Conservation (phyloP, 2,113 vertebrate species). For the Tyto alba region DNA sequence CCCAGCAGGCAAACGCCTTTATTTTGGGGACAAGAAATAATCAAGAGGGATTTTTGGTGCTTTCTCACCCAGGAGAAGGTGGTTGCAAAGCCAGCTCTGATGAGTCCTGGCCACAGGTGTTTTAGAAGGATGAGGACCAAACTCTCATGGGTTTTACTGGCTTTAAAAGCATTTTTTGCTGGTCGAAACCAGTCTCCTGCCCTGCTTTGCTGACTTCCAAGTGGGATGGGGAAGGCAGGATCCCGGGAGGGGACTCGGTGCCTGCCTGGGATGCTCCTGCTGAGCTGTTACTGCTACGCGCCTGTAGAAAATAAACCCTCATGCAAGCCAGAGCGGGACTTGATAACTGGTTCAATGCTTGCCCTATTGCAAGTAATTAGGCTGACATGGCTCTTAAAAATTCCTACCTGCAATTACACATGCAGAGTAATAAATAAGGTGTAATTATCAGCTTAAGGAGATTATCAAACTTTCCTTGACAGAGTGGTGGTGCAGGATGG, state of each 20-base stretch:
- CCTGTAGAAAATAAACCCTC: background rate
- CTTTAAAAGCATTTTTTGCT: background rate
- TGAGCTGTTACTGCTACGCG: background rate
- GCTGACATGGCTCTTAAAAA: conserved; percentile 12
- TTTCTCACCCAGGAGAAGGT: background rate
- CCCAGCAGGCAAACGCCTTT: background rate
- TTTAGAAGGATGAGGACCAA: background rate
- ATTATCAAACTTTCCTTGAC: conserved; percentile 28
- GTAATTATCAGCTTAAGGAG: conserved; percentile 15
- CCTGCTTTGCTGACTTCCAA: background rate
- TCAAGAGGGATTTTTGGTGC: background rate
- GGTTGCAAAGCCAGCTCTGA: background rate
- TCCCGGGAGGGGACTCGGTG: background rate
- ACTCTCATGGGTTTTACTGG: background rate
- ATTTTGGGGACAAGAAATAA: background rate
- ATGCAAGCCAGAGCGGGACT: background rate
- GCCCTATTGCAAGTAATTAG: background rate
- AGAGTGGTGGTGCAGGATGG: background rate
- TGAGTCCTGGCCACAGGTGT: background rate
- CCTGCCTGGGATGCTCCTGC: background rate
- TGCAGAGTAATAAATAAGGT: conserved; percentile 2
- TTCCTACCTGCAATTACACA: conserved; percentile 19
- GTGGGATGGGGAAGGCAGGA: background rate
- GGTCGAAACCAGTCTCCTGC: background rate
- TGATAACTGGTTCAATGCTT: background rate